These are phyloP conservation scores for Nesidiocoris tenuis DNA, from an alignment of 2,888 invertebrate species.

Conservation along the genomic window DNA sequence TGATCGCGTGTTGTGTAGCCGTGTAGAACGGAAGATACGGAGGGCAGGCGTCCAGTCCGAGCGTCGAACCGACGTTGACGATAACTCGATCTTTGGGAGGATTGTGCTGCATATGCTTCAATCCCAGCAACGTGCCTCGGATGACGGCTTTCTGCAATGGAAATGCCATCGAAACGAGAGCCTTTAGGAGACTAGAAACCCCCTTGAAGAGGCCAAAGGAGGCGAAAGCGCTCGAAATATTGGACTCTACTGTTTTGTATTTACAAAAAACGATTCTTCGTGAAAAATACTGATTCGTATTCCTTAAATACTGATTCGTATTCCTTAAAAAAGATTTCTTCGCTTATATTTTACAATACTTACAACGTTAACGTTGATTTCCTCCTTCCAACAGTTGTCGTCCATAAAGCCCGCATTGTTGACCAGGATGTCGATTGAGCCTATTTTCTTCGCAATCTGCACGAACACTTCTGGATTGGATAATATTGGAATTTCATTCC, in stretches of 20 bases:
- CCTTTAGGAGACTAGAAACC: no score
- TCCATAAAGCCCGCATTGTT: constrained; percentile 54
- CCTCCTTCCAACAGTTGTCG: constrained; percentile 54
- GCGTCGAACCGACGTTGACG: constrained; percentile 43
- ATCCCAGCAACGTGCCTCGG: constrained; percentile 39
- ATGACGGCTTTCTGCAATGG: constrained; percentile 41
- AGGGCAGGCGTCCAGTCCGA: constrained; percentile 34
- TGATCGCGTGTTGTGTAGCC: constrained; percentile 43
- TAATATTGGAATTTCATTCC: neutral
- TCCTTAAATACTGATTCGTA: no score
- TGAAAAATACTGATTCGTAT: no score
- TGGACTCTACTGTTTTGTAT: no score
- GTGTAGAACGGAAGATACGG: constrained; percentile 32
- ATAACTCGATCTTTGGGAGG: constrained; percentile 37
- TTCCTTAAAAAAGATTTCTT: neutral
- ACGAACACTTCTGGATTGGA: constrained; percentile 38
- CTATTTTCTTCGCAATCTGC: constrained; percentile 45
- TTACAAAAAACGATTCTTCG: no score
- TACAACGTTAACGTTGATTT: constrained; percentile 56
- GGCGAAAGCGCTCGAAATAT: no score
- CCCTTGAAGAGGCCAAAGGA: no score
- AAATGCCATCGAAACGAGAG: constrained; percentile 1
- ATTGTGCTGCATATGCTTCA: constrained; percentile 43
- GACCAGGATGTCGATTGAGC: constrained; percentile 51
- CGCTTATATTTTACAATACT: constrained; percentile 38